A percentile compares a stretch with the other conserved stretches of the same genome.
phyloP scores from a whole-genome alignment of 2,113 vertebrate genomes.

The Labeo catla region DNA sequence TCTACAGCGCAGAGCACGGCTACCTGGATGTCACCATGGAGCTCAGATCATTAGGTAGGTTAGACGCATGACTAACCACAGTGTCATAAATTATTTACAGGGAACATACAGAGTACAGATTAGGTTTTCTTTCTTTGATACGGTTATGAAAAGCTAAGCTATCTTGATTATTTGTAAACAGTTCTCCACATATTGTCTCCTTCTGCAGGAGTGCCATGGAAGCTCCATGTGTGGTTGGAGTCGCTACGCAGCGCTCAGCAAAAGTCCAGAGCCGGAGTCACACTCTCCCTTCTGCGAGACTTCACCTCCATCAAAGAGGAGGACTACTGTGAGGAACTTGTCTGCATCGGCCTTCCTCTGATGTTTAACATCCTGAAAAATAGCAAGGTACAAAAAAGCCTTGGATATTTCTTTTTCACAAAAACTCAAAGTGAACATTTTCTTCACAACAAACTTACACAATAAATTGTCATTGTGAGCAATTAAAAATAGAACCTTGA shows the following conservation, averaged over 20 bases:
- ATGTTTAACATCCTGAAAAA: conserved; percentile 90
- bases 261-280: conserved; percentile 85
- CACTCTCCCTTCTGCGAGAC: conserved; percentile 88
- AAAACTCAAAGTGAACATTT: no score
- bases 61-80: neutral
- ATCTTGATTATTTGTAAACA: neutral
- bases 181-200: neutral
- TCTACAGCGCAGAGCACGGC: conserved; percentile 94
- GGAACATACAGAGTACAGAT: neutral
- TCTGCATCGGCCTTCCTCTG: conserved; percentile 85
- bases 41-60: conserved; percentile 86
- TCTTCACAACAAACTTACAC: no score
- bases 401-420: neutral
- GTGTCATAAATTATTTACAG: neutral
- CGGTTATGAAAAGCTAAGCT: neutral
- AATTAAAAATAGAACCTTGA: neutral
- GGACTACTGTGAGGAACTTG: conserved; percentile 90
- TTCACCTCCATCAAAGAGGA: conserved; percentile 92
- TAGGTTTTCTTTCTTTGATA: neutral
- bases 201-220: conserved; percentile 90
- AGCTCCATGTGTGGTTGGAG: conserved; percentile 94
- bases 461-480: neutral
- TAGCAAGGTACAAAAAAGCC: conserved; percentile 83
- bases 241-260: conserved; percentile 89
- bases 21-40: conserved; percentile 99